Percentiles rank a stretch among this genome's conserved stretches.
Evolutionary conservation across 2,888 invertebrate species (phyloP).

Genomic region (Dioctria linearis): DNA sequence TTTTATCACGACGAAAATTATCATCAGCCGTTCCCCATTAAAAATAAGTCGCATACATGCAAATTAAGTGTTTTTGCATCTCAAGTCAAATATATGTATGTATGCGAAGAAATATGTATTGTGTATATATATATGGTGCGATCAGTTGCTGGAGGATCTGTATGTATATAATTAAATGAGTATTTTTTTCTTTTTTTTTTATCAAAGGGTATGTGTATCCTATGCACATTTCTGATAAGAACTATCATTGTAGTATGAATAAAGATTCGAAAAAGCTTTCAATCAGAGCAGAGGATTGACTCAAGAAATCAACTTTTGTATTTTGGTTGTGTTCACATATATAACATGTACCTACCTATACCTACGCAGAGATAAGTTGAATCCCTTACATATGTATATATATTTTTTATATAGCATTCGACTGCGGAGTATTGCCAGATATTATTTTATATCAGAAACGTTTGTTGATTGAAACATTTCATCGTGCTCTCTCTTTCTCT

Average conservation of each 20-base stretch:
- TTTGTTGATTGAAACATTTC: too few species aligned
- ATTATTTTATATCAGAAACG: too few species aligned
- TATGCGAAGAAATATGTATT: neutral
- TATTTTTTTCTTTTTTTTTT: too few species aligned
- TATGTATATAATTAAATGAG: too few species aligned
- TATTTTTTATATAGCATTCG: too few species aligned
- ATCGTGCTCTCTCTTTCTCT: neutral
- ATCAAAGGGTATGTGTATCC: neutral
- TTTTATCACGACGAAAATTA: slow-evolving; percentile 35
- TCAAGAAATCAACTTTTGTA: neutral
- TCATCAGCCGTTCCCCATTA: slow-evolving; percentile 7
- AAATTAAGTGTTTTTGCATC: slow-evolving; percentile 22
- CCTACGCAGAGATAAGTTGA: slow-evolving; percentile 10
- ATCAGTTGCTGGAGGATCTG: too few species aligned
- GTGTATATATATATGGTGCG: neutral
- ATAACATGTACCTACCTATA: too few species aligned
- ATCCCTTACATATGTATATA: neutral
- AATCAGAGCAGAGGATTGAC: slow-evolving; percentile 11
- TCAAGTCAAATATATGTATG: slow-evolving; percentile 2
- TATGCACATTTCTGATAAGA: slow-evolving; percentile 33
- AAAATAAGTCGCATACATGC: neutral
- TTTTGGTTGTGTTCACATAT: neutral
- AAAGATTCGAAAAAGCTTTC: neutral
- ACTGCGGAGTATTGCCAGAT: slow-evolving; percentile 24
- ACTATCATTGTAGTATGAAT: neutral